These are phyloP conservation scores for Nephotettix cincticeps DNA, from an alignment of 1,140 invertebrate species.

Conservation along the genomic window DNA sequence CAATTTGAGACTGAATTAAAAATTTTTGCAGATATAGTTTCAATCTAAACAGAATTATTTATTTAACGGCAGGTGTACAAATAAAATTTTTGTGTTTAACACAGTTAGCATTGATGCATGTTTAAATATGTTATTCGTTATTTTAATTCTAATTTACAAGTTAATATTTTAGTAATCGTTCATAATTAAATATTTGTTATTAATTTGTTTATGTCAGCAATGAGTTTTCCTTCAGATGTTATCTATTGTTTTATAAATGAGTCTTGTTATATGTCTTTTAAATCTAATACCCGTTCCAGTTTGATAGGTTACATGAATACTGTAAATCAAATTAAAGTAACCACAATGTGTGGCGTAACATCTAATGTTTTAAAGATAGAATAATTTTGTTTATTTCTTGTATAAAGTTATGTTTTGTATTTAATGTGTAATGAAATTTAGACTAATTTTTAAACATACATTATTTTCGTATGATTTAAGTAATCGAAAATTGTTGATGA, in stretches of 20 bases:
- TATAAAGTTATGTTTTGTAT: slow-evolving; percentile 18
- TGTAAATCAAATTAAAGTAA: no score
- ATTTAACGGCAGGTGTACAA: no score
- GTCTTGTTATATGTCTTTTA: not conserved
- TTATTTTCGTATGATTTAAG: slow-evolving; percentile 23
- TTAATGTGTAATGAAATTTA: not conserved
- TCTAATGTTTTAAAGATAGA: not conserved
- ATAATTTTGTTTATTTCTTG: slow-evolving; percentile 1
- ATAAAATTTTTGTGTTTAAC: no score
- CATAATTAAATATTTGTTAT: not conserved
- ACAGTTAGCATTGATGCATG: no score
- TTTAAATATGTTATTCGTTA: not conserved
- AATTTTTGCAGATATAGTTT: no score
- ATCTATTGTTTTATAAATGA: not conserved
- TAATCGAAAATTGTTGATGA: slow-evolving; percentile 4
- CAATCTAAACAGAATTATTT: no score
- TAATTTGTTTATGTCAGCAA: not conserved
- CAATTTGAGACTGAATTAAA: not conserved
- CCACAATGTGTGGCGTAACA: no score
- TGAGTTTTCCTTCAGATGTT: not conserved
- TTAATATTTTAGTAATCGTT: no score
- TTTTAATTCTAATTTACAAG: not conserved
- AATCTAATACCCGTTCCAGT: not conserved
- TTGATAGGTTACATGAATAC: no score
- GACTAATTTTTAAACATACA: not conserved